Base-by-base conservation (phyloP, 2,888 invertebrate species). In the Leucophenga montana region DNA sequence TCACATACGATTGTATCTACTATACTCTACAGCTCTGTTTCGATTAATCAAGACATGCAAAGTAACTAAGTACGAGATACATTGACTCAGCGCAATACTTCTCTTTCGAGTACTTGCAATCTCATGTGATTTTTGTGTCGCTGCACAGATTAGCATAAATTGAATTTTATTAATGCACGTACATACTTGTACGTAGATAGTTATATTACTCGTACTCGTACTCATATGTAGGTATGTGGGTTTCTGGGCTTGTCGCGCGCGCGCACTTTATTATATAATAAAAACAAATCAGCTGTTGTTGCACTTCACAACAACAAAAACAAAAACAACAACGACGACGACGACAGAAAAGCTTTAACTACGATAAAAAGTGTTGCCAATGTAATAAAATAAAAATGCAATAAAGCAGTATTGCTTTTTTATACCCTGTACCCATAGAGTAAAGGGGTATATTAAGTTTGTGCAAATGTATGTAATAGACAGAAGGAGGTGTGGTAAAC, bases 101-200 rank as follows among this genome's bases (percentile, higher is more conserved):
- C 39, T 39, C 11, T 11, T 39, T 1, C 39, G 39, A 39, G 39
- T 39, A 39, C 39, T 39, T 39, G 39, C 39, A 39, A 39, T 39
- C 11, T 39, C 11, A 39, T 39, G 39, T 39, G 22, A 71, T 74
- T 74, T 75, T 71, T 75, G 75, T 71, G 48, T 74, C 71, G 74
- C 71, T 69, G 69, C 39, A 39, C 67, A 71, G 83, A 81, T 81
- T 81, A 84, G 81, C 81, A 81, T 81, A 81, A 84, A 81, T 80
- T 83, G 76, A 83, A 77, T 74, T 73, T 75, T 78, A 76, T 74
- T 78, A 75, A 74, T 74, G 75, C 68, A 70, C 73, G 65, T 71
- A 57, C 31, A 56, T n/a, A 5, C 27, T 27, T 4, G n/a, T n/a
- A 3, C 13, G 50, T 18, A 33, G 1, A 16, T 44, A 39, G 39